phyloP scores from a whole-genome alignment of 2,113 vertebrate genomes.

The Vulpes vulpes region DNA sequence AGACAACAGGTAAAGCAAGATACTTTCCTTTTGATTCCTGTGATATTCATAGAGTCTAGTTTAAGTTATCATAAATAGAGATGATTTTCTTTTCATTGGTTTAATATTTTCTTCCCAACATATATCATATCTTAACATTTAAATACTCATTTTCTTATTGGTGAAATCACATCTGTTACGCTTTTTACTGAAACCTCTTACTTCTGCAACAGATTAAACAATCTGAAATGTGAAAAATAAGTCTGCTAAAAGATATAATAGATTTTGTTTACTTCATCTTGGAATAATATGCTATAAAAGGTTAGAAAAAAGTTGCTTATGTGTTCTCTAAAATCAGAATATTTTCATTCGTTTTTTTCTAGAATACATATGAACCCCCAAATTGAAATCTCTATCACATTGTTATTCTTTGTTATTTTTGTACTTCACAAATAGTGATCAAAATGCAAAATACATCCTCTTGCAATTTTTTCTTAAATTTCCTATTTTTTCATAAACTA shows the following conservation, averaged over 20 bases:
- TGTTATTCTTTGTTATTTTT: neutral
- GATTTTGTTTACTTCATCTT: slow-evolving; percentile 33
- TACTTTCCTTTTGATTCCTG: neutral
- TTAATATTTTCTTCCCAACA: slow-evolving; percentile 34
- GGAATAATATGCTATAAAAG: neutral
- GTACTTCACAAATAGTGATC: neutral
- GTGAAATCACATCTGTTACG: neutral
- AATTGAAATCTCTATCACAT: neutral
- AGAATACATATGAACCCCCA: neutral
- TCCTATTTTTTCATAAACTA: neutral
- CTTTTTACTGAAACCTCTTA: neutral
- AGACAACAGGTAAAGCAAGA: neutral
- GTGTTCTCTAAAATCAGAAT: neutral
- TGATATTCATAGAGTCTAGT: neutral
- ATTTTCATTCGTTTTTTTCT: neutral
- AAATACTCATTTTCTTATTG: slow-evolving; percentile 28
- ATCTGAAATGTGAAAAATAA: neutral
- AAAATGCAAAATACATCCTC: neutral
- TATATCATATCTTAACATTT: neutral
- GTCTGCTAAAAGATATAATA: neutral
- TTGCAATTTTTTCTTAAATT: neutral
- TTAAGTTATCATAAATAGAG: neutral
- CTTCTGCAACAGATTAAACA: slow-evolving; percentile 33
- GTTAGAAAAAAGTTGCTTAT: neutral
- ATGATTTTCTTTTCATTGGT: neutral